Evolutionary conservation across 2,797 vertebrate species (phyloP).

Genomic region (Oreortyx pictus): DNA sequence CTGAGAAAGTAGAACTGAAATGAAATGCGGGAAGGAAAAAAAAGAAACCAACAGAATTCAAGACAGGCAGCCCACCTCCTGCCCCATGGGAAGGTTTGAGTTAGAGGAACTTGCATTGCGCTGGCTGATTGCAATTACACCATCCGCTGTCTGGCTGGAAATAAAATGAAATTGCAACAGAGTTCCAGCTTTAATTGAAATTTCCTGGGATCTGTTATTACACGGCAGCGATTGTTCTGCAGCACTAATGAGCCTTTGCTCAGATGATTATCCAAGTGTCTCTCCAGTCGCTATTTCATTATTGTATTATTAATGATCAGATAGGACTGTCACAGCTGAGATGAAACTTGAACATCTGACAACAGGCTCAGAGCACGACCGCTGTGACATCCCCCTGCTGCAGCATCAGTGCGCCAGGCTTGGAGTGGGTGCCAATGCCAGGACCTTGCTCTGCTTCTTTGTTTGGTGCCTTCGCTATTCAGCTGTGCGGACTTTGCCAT

Average conservation of each 20-base stretch:
- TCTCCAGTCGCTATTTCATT: slow-evolving; percentile 81
- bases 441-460: fast-evolving
- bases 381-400: neutral
- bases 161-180: slow-evolving; percentile 78
- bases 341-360: slow-evolving; percentile 55
- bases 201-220: slow-evolving; percentile 86
- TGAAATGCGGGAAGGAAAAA: neutral
- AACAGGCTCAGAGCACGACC: slow-evolving; percentile 9
- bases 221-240: slow-evolving; percentile 80
- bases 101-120: slow-evolving; percentile 61
- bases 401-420: neutral
- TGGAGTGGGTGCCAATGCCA: fast-evolving
- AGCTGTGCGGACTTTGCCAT: neutral
- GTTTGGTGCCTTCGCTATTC: fast-evolving
- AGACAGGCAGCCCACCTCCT: slow-evolving; percentile 21
- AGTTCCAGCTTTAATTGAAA: slow-evolving; percentile 85
- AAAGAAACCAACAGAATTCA: neutral
- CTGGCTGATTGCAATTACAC: slow-evolving; percentile 80
- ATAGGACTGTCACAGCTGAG: slow-evolving; percentile 80
- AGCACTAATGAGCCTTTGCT: slow-evolving; percentile 82
- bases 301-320: slow-evolving; percentile 83
- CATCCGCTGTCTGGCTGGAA: slow-evolving; percentile 62
- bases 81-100: slow-evolving; percentile 59
- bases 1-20: neutral
- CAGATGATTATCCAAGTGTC: slow-evolving; percentile 85